A percentile compares a stretch with the other conserved stretches of the same genome.
These are phyloP conservation scores for Erinaceus europaeus DNA, from an alignment of 2,113 vertebrate genomes.

Conservation along the genomic window DNA sequence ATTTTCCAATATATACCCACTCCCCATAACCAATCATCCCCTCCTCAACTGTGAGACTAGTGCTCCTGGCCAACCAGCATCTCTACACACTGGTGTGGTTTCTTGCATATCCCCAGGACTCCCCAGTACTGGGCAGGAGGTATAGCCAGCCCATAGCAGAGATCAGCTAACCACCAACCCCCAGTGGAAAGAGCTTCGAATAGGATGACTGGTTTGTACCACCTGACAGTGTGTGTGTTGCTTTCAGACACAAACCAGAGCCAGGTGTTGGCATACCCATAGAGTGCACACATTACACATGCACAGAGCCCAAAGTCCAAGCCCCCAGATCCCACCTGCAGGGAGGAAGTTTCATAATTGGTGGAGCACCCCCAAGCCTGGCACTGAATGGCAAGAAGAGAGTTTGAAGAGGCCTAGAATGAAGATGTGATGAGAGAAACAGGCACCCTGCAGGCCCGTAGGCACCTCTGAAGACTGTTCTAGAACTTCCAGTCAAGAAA, in stretches of 20 bases:
- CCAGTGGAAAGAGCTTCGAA: not conserved
- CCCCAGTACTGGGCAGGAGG: not conserved
- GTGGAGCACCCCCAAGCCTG: not conserved
- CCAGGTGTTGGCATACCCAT: too few species aligned
- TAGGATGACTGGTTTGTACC: not conserved
- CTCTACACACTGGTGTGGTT: too few species aligned
- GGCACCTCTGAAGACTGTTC: not conserved
- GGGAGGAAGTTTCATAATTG: too few species aligned
- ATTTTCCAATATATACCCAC: not conserved
- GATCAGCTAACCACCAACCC: not conserved
- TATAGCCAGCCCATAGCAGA: not conserved
- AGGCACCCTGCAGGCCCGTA: not conserved
- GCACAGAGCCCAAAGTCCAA: too few species aligned
- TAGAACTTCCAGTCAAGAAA: not conserved
- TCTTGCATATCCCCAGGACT: too few species aligned
- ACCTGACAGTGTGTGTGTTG: too few species aligned
- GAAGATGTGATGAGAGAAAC: conserved; percentile 24
- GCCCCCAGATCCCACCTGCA: too few species aligned
- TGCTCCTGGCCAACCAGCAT: not conserved
- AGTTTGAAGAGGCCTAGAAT: conserved; percentile 14
- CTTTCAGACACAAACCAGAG: too few species aligned
- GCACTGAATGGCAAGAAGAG: not conserved
- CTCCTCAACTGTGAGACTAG: not conserved
- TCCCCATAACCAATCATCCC: not conserved
- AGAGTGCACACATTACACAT: too few species aligned